Evolutionary conservation across 92 coral and sea anemone species (phyloP), one percentile per base, ranked within the genome.

Genomic region (Zoanthus gigantus): DNA sequence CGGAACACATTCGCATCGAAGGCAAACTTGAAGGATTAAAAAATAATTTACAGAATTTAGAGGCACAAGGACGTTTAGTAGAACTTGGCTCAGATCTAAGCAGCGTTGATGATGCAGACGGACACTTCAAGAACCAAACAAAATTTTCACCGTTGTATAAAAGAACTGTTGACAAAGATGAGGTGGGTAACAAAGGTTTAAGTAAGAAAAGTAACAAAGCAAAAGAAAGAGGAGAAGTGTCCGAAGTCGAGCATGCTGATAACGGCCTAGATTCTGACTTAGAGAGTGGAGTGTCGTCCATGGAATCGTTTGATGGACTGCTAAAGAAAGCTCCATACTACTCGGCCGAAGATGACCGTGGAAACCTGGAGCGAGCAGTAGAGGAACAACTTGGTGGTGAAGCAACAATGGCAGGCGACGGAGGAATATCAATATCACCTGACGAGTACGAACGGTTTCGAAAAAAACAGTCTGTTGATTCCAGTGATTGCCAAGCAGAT

Each of bases 261-360:
- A 66, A 81, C 85, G 85, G 85, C 47, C 83, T 15, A 46, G 96
- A 93, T 50, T 94, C 96, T 52, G 98, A 95, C 77, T 71, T 91
- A 72, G 98, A 95, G 74, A 95, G 98, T 60, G 98, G 98, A 2
- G 98, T 95, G 12, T 95, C 98, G 3, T 95, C 98, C 17, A 95
- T 95, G 98, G 98, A 95, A 76, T 95, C 98, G 16, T 91, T 95
- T 42, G 98, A 95, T 60, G 94, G 94, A 13, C 54, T 93, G 17
- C 71, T 93, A 14, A 92, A 87, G 50, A 88, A 87, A n/a, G 89
- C 79, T 71, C 85, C 80, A 57, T 83, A 91, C 56, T 50, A 50
- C 44, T 73, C 57, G n/a, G 18, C 84, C 1, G 86, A 82, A 13
- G 91, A 69, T 72, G 90, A 84, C n/a, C 83, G 60, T 44, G 61